phyloP scores from a whole-genome alignment of 2,797 vertebrate species.

The Lepilemur septentrionalis region DNA sequence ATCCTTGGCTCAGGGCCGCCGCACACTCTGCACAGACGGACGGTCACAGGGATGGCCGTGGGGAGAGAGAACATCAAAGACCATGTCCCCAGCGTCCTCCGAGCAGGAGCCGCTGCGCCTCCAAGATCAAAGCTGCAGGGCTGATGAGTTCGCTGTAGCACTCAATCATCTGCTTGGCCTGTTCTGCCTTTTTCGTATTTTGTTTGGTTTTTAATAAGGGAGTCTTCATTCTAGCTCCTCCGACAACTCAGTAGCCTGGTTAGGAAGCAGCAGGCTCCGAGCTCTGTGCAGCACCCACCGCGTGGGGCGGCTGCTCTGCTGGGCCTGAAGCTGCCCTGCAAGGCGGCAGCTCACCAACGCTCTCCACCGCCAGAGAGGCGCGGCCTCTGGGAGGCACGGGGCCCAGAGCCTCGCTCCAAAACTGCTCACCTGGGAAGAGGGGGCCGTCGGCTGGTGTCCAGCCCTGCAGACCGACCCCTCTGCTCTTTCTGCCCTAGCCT shows the following conservation, averaged over 20 bases:
- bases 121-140: background rate
- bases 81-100: background rate
- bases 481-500: background rate
- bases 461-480: too few relatives aligned
- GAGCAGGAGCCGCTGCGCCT: background rate
- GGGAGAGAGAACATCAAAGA: constrained; percentile 24
- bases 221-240: background rate
- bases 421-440: background rate
- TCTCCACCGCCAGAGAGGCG: background rate
- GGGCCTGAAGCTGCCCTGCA: background rate
- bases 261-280: background rate
- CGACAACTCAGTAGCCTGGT: background rate
- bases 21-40: background rate
- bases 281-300: fast-evolving
- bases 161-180: background rate
- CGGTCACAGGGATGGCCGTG: fast-evolving
- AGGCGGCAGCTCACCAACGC: fast-evolving
- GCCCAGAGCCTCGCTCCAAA: fast-evolving
- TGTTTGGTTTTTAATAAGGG: constrained; percentile 4
- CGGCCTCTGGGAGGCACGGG: fast-evolving
- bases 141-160: fast-evolving
- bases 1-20: background rate
- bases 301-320: too few relatives aligned
- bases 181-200: background rate
- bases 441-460: fast-evolving